Base-by-base conservation (phyloP, 2,113 vertebrate species). In the Dasyornis broadbenti region DNA sequence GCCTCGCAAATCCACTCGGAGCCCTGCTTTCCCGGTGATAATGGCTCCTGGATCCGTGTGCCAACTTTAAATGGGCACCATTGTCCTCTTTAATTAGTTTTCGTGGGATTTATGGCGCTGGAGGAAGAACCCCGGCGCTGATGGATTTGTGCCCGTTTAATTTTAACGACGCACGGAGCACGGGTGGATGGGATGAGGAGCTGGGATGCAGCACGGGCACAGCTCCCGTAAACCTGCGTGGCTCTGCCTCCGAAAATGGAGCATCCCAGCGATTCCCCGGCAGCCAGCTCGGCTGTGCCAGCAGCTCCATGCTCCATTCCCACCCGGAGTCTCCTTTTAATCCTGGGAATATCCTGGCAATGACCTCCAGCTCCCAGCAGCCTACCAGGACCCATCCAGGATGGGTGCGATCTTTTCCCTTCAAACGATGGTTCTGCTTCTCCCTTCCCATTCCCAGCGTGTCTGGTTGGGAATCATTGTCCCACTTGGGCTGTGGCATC, bases 21-120 rank as follows among this genome's bases (percentile, higher is more conserved):
- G 86, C 49, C 80, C 80, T 39, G 72, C 19, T 82, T 72, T 83
- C 2, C 1, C 69, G 1, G 30, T 0, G 11, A 50, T 83, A 93
- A 94, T 82, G 52, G 90, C 88, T 86, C 52, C 47, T 44, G 33
- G 72, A 68, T 54, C 72, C 60, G 60, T 0, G 40, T 94, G 96
- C 97, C 95, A 96, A 86, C 87, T 97, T 80, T 93, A 91, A 95
- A 96, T 80, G 95, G 95, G 77, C 94, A 88, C 83, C 56, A 44
- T 90, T 86, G 93, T 94, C 95, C 88, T 81, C 26, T 57, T 82
- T 95, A 95, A 97, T 97, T 94, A 89, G 96, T 91, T 97, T 97
- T 90, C 2, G 1, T 15, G 66, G 91, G 95, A 97, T 93, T 95
- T 91, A 97, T 33, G 5, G 73, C 0, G 1, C 35, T 85, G 20